Conservation (phyloP, 2,888 invertebrate genomes). For the Lasioglossum calceatum region DNA sequence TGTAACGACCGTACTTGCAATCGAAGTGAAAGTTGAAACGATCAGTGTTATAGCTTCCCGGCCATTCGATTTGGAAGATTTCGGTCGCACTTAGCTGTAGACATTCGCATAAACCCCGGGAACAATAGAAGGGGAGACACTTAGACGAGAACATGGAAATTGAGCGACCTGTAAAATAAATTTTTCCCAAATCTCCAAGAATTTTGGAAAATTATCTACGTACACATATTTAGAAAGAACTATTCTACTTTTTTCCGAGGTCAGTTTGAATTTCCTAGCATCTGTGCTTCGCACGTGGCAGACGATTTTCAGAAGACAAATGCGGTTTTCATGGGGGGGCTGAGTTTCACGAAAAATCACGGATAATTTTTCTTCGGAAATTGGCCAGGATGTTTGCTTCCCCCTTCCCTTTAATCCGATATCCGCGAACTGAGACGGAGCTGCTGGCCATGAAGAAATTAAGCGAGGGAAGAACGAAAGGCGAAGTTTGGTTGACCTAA, state of each 20-base stretch:
- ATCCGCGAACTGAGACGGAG: slow-evolving; percentile 24
- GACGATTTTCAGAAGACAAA: not conserved
- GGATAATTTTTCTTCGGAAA: not conserved
- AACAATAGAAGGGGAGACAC: not conserved
- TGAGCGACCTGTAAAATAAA: not conserved
- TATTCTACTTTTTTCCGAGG: not conserved
- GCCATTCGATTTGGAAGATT: slow-evolving; percentile 37
- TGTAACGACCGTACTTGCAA: slow-evolving; percentile 55
- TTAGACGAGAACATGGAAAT: not conserved
- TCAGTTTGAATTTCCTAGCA: not conserved
- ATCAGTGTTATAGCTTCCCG: slow-evolving; percentile 40
- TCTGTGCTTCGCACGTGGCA: not conserved
- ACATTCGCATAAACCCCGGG: not conserved
- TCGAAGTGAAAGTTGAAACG: slow-evolving; percentile 48
- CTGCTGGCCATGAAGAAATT: slow-evolving; percentile 45
- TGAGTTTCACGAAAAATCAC: not conserved
- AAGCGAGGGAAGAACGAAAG: slow-evolving; percentile 31
- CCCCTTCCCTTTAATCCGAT: slow-evolving; percentile 24
- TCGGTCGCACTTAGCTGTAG: slow-evolving; percentile 3
- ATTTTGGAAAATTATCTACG: not conserved
- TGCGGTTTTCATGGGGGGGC: not conserved
- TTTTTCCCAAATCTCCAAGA: not conserved
- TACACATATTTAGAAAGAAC: not conserved
- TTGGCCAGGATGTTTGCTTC: not conserved
- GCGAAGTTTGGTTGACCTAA: slow-evolving; percentile 33